phyloP scores from a whole-genome alignment of 2,797 vertebrate genomes.

The Anguilla anguilla region DNA sequence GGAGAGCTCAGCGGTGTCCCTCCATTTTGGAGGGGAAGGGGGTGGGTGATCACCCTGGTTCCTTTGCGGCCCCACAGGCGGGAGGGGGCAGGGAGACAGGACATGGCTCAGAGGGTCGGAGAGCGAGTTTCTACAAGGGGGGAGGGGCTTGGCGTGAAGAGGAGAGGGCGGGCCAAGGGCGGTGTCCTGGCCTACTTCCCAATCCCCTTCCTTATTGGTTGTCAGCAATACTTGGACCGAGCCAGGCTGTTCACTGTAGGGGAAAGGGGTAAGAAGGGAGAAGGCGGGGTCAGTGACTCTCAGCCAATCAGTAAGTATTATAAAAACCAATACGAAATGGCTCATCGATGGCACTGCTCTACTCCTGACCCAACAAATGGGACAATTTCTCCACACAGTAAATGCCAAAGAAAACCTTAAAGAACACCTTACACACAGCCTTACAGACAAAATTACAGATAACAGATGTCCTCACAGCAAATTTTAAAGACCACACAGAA shows the following conservation, averaged over 20 bases:
- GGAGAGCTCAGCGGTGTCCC: conserved; percentile 24
- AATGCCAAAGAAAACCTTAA: not conserved
- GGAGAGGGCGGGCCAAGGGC: conserved; percentile 72
- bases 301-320: not conserved
- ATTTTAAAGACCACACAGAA: not conserved
- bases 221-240: conserved; percentile 91
- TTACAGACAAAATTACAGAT: not conserved
- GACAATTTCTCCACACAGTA: not conserved
- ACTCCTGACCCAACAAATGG: not conserved
- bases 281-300: conserved; percentile 16
- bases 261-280: conserved; percentile 52
- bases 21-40: conserved; percentile 15
- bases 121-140: conserved; percentile 54
- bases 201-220: conserved; percentile 66
- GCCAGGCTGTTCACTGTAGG: conserved; percentile 88
- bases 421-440: not conserved
- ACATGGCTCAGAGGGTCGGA: conserved; percentile 51
- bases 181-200: conserved; percentile 72
- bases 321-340: not conserved
- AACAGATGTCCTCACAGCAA: too few relatives aligned
- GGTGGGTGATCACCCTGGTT: not conserved
- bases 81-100: conserved; percentile 51
- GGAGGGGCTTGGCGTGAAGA: conserved; percentile 72
- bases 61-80: conserved; percentile 28
- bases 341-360: not conserved